Conservation (phyloP, 2,888 invertebrate genomes). For the Chelonus formosanus region DNA sequence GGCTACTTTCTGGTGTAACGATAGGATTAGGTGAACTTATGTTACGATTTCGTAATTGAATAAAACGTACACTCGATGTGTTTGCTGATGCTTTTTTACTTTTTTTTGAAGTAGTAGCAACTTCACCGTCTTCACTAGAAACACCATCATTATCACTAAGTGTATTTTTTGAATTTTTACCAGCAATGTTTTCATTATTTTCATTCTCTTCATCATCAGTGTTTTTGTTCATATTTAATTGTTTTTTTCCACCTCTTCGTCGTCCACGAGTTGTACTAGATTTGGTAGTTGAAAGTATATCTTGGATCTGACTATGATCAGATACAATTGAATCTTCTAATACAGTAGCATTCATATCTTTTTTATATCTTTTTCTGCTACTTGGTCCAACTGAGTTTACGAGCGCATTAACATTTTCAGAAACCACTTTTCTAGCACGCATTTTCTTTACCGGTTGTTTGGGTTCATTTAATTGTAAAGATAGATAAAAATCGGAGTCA, state of each 20-base stretch:
- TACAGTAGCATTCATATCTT: conserved; percentile 28
- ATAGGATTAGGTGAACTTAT: conserved; percentile 24
- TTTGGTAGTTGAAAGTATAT: conserved; percentile 25
- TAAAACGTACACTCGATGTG: conserved; percentile 24
- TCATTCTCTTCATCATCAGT: conserved; percentile 9
- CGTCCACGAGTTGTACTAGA: conserved; percentile 23
- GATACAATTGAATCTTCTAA: conserved; percentile 21
- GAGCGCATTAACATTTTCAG: conserved; percentile 11
- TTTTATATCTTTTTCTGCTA: conserved; percentile 36
- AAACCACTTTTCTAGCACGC: conserved; percentile 33
- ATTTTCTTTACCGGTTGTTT: conserved; percentile 24
- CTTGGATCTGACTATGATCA: conserved; percentile 25
- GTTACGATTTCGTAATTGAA: conserved; percentile 20
- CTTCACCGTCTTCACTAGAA: conserved; percentile 37
- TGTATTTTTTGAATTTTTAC: neutral
- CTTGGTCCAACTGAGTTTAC: conserved; percentile 17
- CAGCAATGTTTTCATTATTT: conserved; percentile 1
- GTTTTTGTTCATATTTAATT: neutral
- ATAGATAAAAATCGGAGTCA: conserved; percentile 26
- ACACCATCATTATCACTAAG: neutral
- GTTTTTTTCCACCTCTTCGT: conserved; percentile 32
- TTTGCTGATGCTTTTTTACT: conserved; percentile 18
- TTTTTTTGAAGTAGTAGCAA: conserved; percentile 28
- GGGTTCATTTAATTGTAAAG: conserved; percentile 15
- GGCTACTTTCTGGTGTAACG: conserved; percentile 52